Evolutionary conservation across 2,888 invertebrate species (phyloP).

Genomic region (Arrhopalites spinosus): DNA sequence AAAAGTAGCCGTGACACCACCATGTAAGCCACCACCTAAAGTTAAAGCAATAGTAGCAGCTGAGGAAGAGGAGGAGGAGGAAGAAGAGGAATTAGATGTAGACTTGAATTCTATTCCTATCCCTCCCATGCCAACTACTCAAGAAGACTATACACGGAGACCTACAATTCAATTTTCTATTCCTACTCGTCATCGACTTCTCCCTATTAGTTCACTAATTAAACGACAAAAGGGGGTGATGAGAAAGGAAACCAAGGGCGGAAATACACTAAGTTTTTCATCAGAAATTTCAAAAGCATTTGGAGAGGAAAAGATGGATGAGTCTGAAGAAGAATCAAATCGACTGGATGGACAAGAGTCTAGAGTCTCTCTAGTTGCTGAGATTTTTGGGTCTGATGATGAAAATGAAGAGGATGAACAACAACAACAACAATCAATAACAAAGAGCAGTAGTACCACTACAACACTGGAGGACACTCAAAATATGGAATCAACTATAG

Average conservation of each 20-base stretch:
- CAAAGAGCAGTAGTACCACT: not conserved
- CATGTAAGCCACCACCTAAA: not conserved
- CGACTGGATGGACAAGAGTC: constrained; percentile 36
- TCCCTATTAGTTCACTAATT: constrained; percentile 54
- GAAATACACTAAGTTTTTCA: constrained; percentile 51
- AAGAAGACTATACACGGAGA: constrained; percentile 51
- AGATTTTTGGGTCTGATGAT: constrained; percentile 55
- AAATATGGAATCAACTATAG: not conserved
- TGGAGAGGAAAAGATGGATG: constrained; percentile 59
- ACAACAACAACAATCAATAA: not conserved
- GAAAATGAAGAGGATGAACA: constrained; percentile 41
- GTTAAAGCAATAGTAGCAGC: not conserved
- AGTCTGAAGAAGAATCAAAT: constrained; percentile 38
- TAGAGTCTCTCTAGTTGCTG: constrained; percentile 51
- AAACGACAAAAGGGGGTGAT: constrained; percentile 54
- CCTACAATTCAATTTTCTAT: constrained; percentile 56
- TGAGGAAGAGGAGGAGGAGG: constrained; percentile 21
- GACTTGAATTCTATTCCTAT: constrained; percentile 51
- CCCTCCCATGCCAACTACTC: constrained; percentile 51
- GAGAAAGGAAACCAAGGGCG: constrained; percentile 46
- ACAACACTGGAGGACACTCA: not conserved
- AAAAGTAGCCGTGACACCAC: no score
- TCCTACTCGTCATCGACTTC: constrained; percentile 52
- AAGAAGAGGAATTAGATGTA: not conserved
- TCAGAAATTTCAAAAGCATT: constrained; percentile 59